Percentiles rank a stretch among this genome's conserved stretches.
These are phyloP conservation scores for Spatulosminthurus flaviceps DNA, from an alignment of 2,888 invertebrate species.

Conservation along the genomic window DNA sequence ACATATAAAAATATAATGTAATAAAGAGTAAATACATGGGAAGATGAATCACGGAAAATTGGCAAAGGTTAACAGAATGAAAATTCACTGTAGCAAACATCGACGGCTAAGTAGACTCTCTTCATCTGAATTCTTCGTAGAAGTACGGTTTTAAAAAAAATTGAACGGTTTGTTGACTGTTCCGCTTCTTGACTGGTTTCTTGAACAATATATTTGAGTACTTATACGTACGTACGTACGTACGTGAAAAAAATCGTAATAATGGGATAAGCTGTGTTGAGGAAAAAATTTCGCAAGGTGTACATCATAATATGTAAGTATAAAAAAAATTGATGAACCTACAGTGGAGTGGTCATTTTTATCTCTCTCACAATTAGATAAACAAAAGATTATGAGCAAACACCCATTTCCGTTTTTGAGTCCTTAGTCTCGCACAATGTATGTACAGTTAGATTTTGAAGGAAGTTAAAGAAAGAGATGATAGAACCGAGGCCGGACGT, in stretches of 20 bases:
- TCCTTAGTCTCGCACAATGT: background rate
- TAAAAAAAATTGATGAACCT: background rate
- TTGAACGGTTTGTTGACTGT: constrained; percentile 14
- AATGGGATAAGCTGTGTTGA: background rate
- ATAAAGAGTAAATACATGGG: background rate
- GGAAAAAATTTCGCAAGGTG: too few species aligned
- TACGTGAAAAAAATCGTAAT: background rate
- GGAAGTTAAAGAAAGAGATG: constrained; percentile 1
- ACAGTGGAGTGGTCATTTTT: background rate
- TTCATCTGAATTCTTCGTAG: background rate
- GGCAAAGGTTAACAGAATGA: constrained; percentile 5
- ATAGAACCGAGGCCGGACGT: constrained; percentile 9
- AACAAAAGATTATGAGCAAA: background rate
- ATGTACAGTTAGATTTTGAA: background rate
- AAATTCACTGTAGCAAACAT: background rate
- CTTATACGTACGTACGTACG: too few species aligned
- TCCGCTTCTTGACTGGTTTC: background rate
- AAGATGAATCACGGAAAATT: background rate
- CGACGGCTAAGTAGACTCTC: too few species aligned
- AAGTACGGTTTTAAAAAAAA: background rate
- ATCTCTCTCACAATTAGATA: constrained; percentile 18
- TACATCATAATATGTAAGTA: too few species aligned
- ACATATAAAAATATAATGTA: background rate
- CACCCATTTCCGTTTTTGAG: constrained; percentile 18
- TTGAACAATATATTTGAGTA: background rate